These are phyloP conservation scores for Mycogona germanica DNA, from an alignment of 2,888 invertebrate genomes.

Conservation along the genomic window DNA sequence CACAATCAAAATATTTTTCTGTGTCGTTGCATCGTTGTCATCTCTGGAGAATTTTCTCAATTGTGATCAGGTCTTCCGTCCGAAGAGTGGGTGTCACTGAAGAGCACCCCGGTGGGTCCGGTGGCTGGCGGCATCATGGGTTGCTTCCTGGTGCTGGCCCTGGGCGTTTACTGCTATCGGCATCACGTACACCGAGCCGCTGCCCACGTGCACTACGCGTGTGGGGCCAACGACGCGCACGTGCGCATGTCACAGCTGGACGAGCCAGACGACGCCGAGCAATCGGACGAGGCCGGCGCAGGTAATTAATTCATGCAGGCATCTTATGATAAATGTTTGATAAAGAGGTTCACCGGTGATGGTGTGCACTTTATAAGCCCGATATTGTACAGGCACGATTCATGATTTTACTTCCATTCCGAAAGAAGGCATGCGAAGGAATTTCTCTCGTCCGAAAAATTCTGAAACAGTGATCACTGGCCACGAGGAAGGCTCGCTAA, in stretches of 20 bases:
- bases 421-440: no score
- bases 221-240: slow-evolving; percentile 32
- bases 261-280: slow-evolving; percentile 34
- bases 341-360: no score
- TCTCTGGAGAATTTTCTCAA: no score
- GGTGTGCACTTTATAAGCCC: neutral
- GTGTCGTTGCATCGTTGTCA: slow-evolving; percentile 2
- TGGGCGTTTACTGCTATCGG: slow-evolving; percentile 73
- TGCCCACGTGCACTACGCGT: slow-evolving; percentile 30
- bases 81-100: slow-evolving; percentile 22
- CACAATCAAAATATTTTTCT: neutral
- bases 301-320: slow-evolving; percentile 27
- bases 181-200: slow-evolving; percentile 37
- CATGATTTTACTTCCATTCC: no score
- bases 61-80: slow-evolving; percentile 19
- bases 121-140: slow-evolving; percentile 75
- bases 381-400: no score
- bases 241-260: slow-evolving; percentile 36
- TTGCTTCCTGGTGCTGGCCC: slow-evolving; percentile 62
- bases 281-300: slow-evolving; percentile 30
- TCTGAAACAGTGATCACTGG: no score
- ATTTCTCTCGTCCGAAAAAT: no score
- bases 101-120: slow-evolving; percentile 59
- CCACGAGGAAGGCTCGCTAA: no score
- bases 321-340: neutral